phyloP scores from a whole-genome alignment of 2,888 invertebrate species.

The Margaritifera margaritifera region DNA sequence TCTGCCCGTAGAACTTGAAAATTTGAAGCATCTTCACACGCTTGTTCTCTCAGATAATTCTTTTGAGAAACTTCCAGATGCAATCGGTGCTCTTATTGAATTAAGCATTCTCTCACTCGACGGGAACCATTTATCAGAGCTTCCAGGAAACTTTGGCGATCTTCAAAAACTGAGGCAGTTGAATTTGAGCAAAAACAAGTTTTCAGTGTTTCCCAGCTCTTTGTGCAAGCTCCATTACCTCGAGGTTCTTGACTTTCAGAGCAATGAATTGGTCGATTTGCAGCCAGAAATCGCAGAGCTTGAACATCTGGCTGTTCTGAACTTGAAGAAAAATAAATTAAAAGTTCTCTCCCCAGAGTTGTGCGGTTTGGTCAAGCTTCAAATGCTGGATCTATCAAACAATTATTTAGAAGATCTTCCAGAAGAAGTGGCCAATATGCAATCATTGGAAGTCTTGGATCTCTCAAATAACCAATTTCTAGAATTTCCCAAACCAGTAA shows the following conservation, averaged over 20 bases:
- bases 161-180: conserved; percentile 58
- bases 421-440: conserved; percentile 86
- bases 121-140: conserved; percentile 51
- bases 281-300: conserved; percentile 56
- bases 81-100: conserved; percentile 52
- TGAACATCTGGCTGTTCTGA: conserved; percentile 46
- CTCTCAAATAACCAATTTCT: conserved; percentile 65
- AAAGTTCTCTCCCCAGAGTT: conserved; percentile 51
- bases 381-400: conserved; percentile 54
- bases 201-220: conserved; percentile 54
- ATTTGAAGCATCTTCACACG: conserved; percentile 57
- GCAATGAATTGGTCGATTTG: conserved; percentile 52
- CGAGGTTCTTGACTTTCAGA: conserved; percentile 52
- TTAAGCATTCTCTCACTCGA: conserved; percentile 52
- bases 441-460: conserved; percentile 50
- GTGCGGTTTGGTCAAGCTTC: conserved; percentile 47
- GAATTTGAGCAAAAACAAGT: conserved; percentile 56
- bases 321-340: conserved; percentile 53
- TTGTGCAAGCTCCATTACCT: conserved; percentile 50
- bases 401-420: conserved; percentile 58
- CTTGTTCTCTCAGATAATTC: conserved; percentile 58
- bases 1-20: conserved; percentile 66
- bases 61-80: conserved; percentile 53
- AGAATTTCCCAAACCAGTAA: conserved; percentile 64
- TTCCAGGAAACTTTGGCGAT: conserved; percentile 62